Conservation (phyloP, 2,888 invertebrate genomes). For the Tubiluchus corallicola region DNA sequence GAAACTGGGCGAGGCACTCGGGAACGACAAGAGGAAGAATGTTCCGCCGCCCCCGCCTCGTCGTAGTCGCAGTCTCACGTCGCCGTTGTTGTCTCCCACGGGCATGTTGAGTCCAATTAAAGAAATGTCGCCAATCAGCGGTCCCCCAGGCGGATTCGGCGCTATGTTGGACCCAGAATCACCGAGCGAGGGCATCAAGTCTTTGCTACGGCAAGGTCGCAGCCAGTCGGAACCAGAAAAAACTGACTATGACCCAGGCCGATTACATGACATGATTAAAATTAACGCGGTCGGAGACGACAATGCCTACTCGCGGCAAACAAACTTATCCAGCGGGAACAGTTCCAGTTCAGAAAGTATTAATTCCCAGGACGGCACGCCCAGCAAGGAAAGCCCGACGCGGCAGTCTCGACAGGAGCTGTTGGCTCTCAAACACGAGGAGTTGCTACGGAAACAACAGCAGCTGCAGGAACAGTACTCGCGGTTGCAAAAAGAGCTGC, state of each 20-base stretch:
- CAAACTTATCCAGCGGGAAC: constrained; percentile 39
- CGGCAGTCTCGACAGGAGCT: constrained; percentile 22
- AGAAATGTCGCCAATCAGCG: neutral
- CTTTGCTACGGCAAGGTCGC: neutral
- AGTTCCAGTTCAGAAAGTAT: constrained; percentile 56
- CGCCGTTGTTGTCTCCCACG: constrained; percentile 65
- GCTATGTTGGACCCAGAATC: neutral
- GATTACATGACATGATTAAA: constrained; percentile 13
- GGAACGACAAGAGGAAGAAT: neutral
- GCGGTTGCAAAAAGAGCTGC: constrained; percentile 46
- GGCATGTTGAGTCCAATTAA: constrained; percentile 2
- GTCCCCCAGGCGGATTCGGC: neutral
- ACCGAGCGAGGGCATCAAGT: neutral
- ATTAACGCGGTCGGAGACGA: constrained; percentile 18
- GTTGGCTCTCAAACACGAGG: constrained; percentile 69
- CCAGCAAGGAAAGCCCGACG: constrained; percentile 16
- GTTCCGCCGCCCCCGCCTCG: constrained; percentile 85
- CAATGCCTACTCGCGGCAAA: constrained; percentile 21
- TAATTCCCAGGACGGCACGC: constrained; percentile 46
- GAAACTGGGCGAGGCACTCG: neutral
- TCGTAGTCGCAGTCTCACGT: constrained; percentile 53
- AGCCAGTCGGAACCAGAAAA: constrained; percentile 1
- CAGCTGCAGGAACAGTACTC: constrained; percentile 55
- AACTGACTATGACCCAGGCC: neutral
- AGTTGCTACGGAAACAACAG: constrained; percentile 67